These are phyloP conservation scores for Pitta sordida DNA, from an alignment of 2,113 vertebrate genomes.

Conservation along the genomic window DNA sequence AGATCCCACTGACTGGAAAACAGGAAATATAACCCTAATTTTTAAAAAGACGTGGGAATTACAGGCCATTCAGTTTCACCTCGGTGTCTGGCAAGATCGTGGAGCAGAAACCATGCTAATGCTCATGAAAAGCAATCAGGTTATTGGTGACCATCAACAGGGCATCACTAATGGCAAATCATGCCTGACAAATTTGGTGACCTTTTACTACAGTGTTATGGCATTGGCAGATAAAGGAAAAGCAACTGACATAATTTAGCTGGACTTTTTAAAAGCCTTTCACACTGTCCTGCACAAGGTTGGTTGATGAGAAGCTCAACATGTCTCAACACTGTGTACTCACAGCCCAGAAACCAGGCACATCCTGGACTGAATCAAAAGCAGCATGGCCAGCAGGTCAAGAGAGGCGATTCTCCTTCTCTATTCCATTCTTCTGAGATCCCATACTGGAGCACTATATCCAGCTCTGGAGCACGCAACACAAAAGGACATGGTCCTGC, in stretches of 20 bases:
- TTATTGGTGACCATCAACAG: background rate
- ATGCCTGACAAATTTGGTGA: background rate
- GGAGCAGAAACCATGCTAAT: background rate
- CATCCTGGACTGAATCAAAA: background rate
- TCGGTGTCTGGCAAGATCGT: fast-evolving
- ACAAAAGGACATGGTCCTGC: background rate
- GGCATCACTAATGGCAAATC: background rate
- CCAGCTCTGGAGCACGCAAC: fast-evolving
- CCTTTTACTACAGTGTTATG: background rate
- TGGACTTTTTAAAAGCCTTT: background rate
- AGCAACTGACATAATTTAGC: background rate
- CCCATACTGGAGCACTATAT: background rate
- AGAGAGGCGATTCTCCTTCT: background rate
- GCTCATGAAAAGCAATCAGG: background rate
- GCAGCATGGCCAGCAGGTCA: background rate
- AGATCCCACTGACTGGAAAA: background rate
- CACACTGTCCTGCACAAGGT: background rate
- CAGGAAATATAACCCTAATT: background rate
- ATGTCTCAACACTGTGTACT: fast-evolving
- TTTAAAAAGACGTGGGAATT: background rate
- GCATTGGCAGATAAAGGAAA: background rate
- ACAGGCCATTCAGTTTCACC: background rate
- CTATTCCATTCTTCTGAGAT: background rate
- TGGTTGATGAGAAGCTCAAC: background rate
- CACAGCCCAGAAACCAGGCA: background rate